Evolutionary conservation across 2,888 invertebrate species (phyloP), one percentile per base, ranked within the genome.

Genomic region (Neria commutata): DNA sequence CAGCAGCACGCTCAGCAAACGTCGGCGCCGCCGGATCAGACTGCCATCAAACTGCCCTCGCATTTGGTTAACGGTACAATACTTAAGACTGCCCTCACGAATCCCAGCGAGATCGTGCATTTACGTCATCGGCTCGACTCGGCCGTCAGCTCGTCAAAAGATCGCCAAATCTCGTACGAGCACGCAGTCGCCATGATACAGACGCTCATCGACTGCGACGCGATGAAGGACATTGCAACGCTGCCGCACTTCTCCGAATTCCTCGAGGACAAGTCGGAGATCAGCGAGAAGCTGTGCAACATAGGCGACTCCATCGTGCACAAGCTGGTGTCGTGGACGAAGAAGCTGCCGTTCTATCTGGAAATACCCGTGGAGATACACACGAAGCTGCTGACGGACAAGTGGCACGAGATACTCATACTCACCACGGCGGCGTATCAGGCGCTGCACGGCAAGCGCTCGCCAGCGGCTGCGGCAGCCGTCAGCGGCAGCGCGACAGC

Each of bases 271-370:
- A 93, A 94, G 79, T 91, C 94, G 70, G 94, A 94, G 83, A 89
- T 94, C 75, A 94, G 91, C 75, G 92, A 94, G 81, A 95, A 92
- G 82, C 87, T 97, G 72, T 95, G 95, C 85, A 93, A 92, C 83
- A 94, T 98, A 77, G 97, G 98, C 54, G 98, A 98, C 85, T 96
- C 95, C 69, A 98, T 98, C 76, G 98, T 98, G 59, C 95, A 94
- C 85, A 96, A 97, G 84, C 88, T 98, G 85, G 98, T 98, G 69
- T 95, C 96, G 83, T 98, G 98, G 98, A 98, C 98, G 75, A 97
- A 97, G 83, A 90, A 95, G 84, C 85, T 98, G 83, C 98, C 98
- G 59, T 98, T 98, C 84, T 98, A 97, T 83, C 86, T 91, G 83
- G 95, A 98, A 84, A 89, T 98, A 71, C 97, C 98, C 54, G 94